Conservation (phyloP, 2,888 invertebrate species). For the Gortyna flavago region DNA sequence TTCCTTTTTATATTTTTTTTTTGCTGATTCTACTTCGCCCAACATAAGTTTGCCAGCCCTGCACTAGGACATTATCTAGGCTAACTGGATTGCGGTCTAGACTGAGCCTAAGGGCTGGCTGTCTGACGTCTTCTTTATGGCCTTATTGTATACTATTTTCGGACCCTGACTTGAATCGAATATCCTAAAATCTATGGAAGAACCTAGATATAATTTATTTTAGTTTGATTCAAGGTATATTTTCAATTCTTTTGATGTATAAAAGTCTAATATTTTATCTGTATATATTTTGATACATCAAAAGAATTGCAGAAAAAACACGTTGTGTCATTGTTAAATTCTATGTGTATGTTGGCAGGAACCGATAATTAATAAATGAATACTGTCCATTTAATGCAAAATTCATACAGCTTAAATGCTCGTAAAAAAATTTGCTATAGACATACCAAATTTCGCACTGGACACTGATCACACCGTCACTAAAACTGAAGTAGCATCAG, state of each 20-base stretch:
- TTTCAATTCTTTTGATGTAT: neutral
- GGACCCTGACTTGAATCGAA: slow-evolving; percentile 13
- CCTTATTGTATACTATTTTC: slow-evolving; percentile 48
- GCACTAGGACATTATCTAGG: slow-evolving; percentile 55
- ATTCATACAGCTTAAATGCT: neutral
- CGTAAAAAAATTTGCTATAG: neutral
- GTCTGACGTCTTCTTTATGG: slow-evolving; percentile 62
- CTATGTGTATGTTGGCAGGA: neutral
- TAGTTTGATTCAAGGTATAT: neutral
- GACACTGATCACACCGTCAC: neutral
- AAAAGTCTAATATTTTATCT: too few species aligned
- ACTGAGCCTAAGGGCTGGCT: slow-evolving; percentile 51
- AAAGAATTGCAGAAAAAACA: too few species aligned
- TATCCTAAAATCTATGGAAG: slow-evolving; percentile 29
- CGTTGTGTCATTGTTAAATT: neutral
- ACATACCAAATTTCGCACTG: neutral
- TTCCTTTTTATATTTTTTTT: neutral
- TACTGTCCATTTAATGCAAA: neutral
- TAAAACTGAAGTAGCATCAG: neutral
- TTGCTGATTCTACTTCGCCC: neutral
- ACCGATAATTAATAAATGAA: too few species aligned
- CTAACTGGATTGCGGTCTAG: slow-evolving; percentile 55
- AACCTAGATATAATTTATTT: neutral
- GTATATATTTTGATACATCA: too few species aligned
- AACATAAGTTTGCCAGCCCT: slow-evolving; percentile 29